Evolutionary conservation across 2,113 vertebrate genomes (phyloP), one percentile per base, ranked within the genome.

Genomic region (Sakesphorus luctuosus): DNA sequence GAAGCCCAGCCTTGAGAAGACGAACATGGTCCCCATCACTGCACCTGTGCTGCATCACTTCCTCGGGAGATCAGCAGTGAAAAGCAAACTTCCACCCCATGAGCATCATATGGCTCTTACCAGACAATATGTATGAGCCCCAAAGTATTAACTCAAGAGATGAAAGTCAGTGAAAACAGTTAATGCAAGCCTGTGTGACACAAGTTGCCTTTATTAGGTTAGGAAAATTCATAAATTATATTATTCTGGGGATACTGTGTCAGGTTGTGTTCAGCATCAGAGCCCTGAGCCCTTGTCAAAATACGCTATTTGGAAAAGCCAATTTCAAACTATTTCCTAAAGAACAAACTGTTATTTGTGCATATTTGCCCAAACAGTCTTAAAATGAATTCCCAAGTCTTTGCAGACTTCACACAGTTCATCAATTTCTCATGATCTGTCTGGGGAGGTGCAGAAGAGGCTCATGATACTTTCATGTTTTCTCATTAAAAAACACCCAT

Each of bases 401-500:
- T 87, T 68, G 24, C 85, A 92, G 79, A 65, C 82, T 95, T 93
- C 75, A 94, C 47, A 68, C 59, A 95, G 81, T 93, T 88, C 87
- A 94, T 96, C 95, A 88, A 24, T 93, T 91, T 95, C 96, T 94
- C 92, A 91, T 78, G 82, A 94, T 93, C 83, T 78, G 92, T 88
- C 90, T 96, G 83, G 92, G 82, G 85, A 91, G 40, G 52, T 33
- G 4, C 68, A 86, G 85, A 86, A 76, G 77, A 94, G n/a, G 68
- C 83, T 89, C 36, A 44, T 72, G 61, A 61, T 84, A 92, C 88
- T 96, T 95, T 97, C 90, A 96, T 95, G 94, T 96, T 95, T 96
- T 95, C 94, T 96, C 85, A 96, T 96, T 95, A 96, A 96, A 95
- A 96, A 96, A 92, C 90, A 97, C 83, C 93, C 93, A 78, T 96